Evolutionary conservation across 2,797 vertebrate genomes (phyloP).

Genomic region (Argyrosomus regius): DNA sequence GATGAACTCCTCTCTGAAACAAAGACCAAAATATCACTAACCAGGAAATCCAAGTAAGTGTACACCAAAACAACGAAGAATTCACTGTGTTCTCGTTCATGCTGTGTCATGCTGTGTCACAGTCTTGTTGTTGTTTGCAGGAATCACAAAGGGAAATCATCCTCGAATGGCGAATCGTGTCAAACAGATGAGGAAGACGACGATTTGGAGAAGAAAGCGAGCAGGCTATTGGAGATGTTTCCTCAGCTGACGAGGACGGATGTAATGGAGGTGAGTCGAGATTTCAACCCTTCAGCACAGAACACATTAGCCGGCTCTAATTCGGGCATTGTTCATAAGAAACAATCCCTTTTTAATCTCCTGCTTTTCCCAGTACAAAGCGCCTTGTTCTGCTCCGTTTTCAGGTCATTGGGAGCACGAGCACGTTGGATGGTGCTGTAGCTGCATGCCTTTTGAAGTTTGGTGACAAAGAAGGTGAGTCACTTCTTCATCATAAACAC

Average conservation of each 20-base stretch:
- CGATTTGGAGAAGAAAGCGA: constrained; percentile 80
- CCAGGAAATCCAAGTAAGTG: constrained; percentile 66
- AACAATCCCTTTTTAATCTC: neutral
- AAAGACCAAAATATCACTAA: constrained; percentile 42
- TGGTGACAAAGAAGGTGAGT: constrained; percentile 84
- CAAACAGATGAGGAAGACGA: constrained; percentile 72
- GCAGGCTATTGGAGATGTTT: constrained; percentile 87
- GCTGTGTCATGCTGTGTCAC: neutral
- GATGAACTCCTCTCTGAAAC: constrained; percentile 61
- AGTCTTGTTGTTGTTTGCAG: constrained; percentile 45
- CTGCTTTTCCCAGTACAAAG: neutral
- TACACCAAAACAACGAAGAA: neutral
- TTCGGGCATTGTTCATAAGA: neutral
- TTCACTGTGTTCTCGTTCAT: neutral
- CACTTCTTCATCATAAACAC: neutral
- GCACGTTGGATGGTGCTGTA: constrained; percentile 91
- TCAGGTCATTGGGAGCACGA: constrained; percentile 87
- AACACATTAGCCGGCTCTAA: neutral
- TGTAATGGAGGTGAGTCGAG: constrained; percentile 81
- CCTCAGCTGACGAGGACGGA: constrained; percentile 86
- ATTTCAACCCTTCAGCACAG: neutral
- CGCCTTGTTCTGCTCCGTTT: constrained; percentile 30
- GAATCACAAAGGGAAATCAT: constrained; percentile 24
- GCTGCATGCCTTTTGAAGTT: constrained; percentile 85
- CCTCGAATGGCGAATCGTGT: constrained; percentile 1